Base-by-base conservation (phyloP, 2,888 invertebrate genomes). In the Pherbina coryleti region DNA sequence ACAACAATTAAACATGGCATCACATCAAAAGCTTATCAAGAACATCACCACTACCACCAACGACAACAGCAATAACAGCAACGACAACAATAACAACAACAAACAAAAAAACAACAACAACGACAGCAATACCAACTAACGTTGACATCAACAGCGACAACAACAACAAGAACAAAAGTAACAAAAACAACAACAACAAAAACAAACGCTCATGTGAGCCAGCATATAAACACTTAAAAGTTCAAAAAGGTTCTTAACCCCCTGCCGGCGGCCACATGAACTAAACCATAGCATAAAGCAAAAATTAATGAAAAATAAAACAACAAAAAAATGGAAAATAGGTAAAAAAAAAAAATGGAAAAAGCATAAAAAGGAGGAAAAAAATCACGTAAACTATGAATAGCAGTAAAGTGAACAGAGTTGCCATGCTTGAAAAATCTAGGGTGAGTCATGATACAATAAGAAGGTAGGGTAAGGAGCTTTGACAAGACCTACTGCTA, bases 231-330 rank as follows among this genome's bases (percentile, higher is more conserved):
- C 87, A 87, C 87, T 87, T 85, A 82, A 86, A 85, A 85, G 87
- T 87, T 87, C 86, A 87, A 87, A 87, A 83, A 84, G 86, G 85
- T 85, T 84, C 87, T 87, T 87, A 87, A 87, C 87, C 86, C 85
- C 83, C 84, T 84, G 85, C 86, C 85, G 82, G 60, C 84, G 85
- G 86, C 84, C 83, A 84, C 85, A 85, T 82, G 81, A 79, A 79
- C 80, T 80, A 79, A 79, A 77, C 80, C 66, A 76, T 81, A 79
- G 79, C 28, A 66, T 74, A 78, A 76, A 69, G 67, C 44, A 71
- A 57, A 28, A 75, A 67, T 44, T 25, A 66, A 28, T 49, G 64
- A 62, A 49, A 31, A 49, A 66, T 11, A 31, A 22, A 28, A 55
- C 19, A 55, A 17, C n/a, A 64, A 77, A 66, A 57, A 22, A 25